Base-by-base conservation (phyloP, 2,888 invertebrate genomes). In the Bellardia pandia region DNA sequence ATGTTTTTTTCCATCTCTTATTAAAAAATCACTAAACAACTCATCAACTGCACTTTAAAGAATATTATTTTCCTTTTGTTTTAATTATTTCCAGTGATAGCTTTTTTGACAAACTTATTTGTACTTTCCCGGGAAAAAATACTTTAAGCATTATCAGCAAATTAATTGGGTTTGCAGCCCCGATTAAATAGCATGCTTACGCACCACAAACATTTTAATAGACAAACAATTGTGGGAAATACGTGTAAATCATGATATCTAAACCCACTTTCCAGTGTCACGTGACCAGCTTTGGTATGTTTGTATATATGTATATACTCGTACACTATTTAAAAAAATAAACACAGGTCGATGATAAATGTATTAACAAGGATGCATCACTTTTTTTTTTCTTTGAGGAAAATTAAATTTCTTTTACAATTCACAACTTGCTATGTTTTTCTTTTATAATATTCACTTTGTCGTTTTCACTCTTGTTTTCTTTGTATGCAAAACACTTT, bases 401-500 rank as follows among this genome's bases (percentile, higher is more conserved):
- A 14, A 40, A 64, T 16, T 16, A 56, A 3, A n/a, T 9, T 45
- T 45, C 11, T 45, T 16, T 53, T 51, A 42, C 14, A 53, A 23
- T 51, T 51, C n/a, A 51, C n/a, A 74, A 58, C 9, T 37, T 62
- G 14, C 30, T 30, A n/a, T 48, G 13, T 33, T 14, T 76, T 51
- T 42, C 13, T 42, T 48, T 76, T 48, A 9, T 0, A 62, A 13
- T 16, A 8, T 45, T 45, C 3, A 7, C 23, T 23, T 71, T 37
- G 23, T 23, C 16, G 16, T 16, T 7, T 11, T 23, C 33, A 8
- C 30, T 16, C 64, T 62, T 37, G 8, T 30, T 51, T 42, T 4
- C 16, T 45, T 33, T 58, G n/a, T 13, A 16, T 14, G 8, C 8
- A 53, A 45, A 45, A 9, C 60, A 69, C 78, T 68, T 77, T 53